These are phyloP conservation scores for Thalassarche chlororhynchos DNA, from an alignment of 2,113 vertebrate genomes.

Conservation along the genomic window DNA sequence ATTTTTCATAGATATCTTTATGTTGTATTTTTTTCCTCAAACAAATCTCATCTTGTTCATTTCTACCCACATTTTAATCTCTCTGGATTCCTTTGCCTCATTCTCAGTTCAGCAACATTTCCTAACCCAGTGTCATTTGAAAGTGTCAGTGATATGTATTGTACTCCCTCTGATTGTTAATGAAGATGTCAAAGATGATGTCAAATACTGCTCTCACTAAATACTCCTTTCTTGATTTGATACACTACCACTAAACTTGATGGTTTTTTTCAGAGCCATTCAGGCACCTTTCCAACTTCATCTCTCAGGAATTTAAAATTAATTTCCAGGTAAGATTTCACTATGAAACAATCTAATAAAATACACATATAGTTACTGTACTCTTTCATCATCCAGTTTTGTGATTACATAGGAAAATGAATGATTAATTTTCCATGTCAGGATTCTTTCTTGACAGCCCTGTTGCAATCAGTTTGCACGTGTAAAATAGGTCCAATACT, in stretches of 20 bases:
- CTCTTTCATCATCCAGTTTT: not conserved
- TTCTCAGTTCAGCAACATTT: not conserved
- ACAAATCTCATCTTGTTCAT: not conserved
- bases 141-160: not conserved
- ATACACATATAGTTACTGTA: not conserved
- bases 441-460: not conserved
- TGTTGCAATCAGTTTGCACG: not conserved
- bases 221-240: not conserved
- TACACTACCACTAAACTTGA: not conserved
- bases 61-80: not conserved
- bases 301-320: not conserved
- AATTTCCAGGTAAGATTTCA: conserved; percentile 1
- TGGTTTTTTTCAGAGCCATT: not conserved
- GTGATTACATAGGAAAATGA: not conserved
- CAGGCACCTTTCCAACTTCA: not conserved
- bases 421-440: not conserved
- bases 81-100: not conserved
- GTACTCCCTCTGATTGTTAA: not conserved
- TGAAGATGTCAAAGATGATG: not conserved
- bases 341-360: not conserved
- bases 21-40: not conserved
- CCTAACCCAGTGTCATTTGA: not conserved
- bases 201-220: not conserved
- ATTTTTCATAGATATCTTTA: not conserved
- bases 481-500: not conserved